These are phyloP conservation scores for Hybognathus amarus DNA, from an alignment of 2,797 vertebrate species.

Conservation along the genomic window DNA sequence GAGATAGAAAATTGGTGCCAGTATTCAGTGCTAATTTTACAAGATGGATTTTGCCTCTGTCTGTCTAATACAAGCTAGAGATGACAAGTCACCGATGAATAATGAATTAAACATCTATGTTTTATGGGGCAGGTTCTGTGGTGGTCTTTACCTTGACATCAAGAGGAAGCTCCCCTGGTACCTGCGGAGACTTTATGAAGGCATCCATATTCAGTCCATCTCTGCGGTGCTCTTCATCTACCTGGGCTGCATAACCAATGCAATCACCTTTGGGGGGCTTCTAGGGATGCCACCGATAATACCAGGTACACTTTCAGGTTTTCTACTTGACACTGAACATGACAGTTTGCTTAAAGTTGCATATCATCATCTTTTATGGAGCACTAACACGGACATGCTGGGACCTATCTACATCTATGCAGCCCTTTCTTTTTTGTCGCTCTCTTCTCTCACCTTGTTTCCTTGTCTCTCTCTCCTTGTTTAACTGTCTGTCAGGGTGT, in stretches of 20 bases:
- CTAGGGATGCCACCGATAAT: conserved; percentile 96
- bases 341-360: conserved; percentile 44
- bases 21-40: conserved; percentile 6
- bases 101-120: conserved; percentile 37
- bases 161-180: conserved; percentile 94
- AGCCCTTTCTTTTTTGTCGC: background rate
- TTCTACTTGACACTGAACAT: conserved; percentile 11
- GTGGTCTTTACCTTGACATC: conserved; percentile 89
- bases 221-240: conserved; percentile 98
- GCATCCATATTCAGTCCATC: conserved; percentile 96
- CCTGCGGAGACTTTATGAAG: conserved; percentile 91
- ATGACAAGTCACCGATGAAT: conserved; percentile 33
- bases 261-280: conserved; percentile 95
- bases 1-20: conserved; percentile 17
- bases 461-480: background rate
- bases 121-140: conserved; percentile 85
- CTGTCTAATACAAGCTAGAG: conserved; percentile 32
- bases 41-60: conserved; percentile 10
- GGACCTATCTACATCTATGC: background rate
- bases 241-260: conserved; percentile 96
- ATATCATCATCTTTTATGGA: conserved; percentile 22
- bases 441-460: background rate
- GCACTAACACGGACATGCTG: background rate
- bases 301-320: conserved; percentile 82
- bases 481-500: conserved; percentile 81